Evolutionary conservation across 2,797 vertebrate genomes (phyloP), one percentile per base, ranked within the genome.

Genomic region (Ibycter americanus): DNA sequence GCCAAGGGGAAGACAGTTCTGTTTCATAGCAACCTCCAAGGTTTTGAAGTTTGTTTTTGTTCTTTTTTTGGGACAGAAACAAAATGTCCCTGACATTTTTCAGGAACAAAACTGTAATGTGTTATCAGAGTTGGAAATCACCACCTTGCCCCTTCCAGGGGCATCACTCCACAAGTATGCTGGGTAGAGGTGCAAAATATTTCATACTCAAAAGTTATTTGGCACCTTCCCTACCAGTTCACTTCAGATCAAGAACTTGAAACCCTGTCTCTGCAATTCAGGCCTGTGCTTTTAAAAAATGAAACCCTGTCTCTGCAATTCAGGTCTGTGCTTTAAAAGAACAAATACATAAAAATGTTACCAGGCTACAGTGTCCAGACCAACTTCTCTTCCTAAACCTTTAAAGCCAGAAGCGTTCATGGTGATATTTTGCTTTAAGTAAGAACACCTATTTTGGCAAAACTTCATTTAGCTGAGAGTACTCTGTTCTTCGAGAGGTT

Each of bases 11-110:
- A 86, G 79, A 87, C 17, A 3, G 59, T 55, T 83, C 58, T 67
- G 93, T 94, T 74, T 74, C 92, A 67, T 85, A 94, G 94, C 89
- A 96, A 95, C 90, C 59, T 63, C 72, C 63, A 71, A 74, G 63
- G 89, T 85, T 96, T 87, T 77, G 36, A 56, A 93, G 87, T 74
- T 87, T 91, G 89, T 88, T 97, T 89, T 85, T 94, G 88, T 71
- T 96, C 78, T 93, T 89, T 95, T 91, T 90, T 70, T 26, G 44
- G 74, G 56, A 93, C 46, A 92, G 74, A 94, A 78, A 87, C 79
- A 91, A 70, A 88, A 76, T 34, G 85, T 91, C 91, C 93, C 73
- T 88, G 87, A 80, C 77, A 81, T 93, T 91, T 95, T 89, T 90
- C 86, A 83, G 49, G 52, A 95, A 85, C 49, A 83, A 61, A 93